Percentiles rank a stretch among this genome's conserved stretches.
These are phyloP conservation scores for Atta colombica DNA, from an alignment of 1,140 invertebrate species.

Conservation along the genomic window DNA sequence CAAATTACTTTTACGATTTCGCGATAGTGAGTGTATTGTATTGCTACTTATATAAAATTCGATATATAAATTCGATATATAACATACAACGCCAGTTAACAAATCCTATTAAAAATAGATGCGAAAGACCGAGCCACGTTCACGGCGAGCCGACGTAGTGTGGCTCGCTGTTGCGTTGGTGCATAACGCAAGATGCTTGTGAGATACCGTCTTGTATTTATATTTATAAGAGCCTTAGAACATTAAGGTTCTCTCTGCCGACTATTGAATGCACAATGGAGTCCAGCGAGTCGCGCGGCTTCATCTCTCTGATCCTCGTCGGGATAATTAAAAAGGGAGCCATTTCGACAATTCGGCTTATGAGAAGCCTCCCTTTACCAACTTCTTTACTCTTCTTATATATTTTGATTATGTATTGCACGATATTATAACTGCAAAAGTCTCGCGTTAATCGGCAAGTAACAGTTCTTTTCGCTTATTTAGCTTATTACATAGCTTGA, in stretches of 20 bases:
- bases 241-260: constrained; percentile 66
- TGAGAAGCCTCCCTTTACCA: constrained; percentile 37
- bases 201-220: constrained; percentile 65
- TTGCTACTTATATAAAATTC: constrained; percentile 39
- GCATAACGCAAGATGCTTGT: constrained; percentile 51
- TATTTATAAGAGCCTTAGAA: constrained; percentile 77
- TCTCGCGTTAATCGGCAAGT: constrained; percentile 4
- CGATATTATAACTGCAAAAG: background rate
- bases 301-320: constrained; percentile 38
- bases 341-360: constrained; percentile 60
- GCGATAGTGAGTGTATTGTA: constrained; percentile 5
- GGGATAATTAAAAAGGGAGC: constrained; percentile 72
- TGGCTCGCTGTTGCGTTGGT: constrained; percentile 8
- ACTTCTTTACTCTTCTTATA: constrained; percentile 30
- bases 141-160: background rate
- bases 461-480: background rate
- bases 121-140: constrained; percentile 32
- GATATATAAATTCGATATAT: background rate
- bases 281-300: constrained; percentile 47
- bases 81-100: constrained; percentile 44
- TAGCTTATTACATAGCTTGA: background rate
- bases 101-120: constrained; percentile 77
- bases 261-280: constrained; percentile 72
- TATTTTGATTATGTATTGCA: background rate
- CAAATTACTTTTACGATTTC: background rate